phyloP scores from a whole-genome alignment of 2,888 invertebrate species.

The Macaria liturata region DNA sequence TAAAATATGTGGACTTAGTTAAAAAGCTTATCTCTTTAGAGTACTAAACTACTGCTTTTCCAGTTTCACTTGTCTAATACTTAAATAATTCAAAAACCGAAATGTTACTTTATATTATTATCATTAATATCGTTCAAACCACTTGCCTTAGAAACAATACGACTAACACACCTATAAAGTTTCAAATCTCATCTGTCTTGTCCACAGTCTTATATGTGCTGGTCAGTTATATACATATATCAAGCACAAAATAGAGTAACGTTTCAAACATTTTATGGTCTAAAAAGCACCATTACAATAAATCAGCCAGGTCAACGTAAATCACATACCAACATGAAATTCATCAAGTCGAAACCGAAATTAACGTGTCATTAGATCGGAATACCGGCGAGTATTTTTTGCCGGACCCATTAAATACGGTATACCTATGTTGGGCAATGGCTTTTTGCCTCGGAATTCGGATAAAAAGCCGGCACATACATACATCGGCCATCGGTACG shows the following conservation, averaged over 20 bases:
- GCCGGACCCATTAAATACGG: slow-evolving; percentile 60
- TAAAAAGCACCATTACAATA: slow-evolving; percentile 29
- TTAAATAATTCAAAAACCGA: too few species aligned
- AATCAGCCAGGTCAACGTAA: slow-evolving; percentile 43
- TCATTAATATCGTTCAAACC: too few species aligned
- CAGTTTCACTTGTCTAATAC: too few species aligned
- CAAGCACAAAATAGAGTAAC: slow-evolving; percentile 29
- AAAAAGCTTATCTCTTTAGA: too few species aligned
- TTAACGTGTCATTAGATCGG: slow-evolving; percentile 75
- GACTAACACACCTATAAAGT: not conserved
- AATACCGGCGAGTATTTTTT: slow-evolving; percentile 72
- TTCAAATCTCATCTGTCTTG: slow-evolving; percentile 14
- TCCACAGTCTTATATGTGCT: too few species aligned
- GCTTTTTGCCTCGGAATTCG: slow-evolving; percentile 76
- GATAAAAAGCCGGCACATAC: slow-evolving; percentile 63
- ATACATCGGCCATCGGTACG: slow-evolving; percentile 45
- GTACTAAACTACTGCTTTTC: too few species aligned
- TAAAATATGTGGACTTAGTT: too few species aligned
- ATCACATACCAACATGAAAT: slow-evolving; percentile 62
- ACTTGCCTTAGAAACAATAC: too few species aligned
- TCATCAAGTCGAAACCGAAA: slow-evolving; percentile 66
- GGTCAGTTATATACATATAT: too few species aligned
- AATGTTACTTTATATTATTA: too few species aligned
- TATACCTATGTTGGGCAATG: slow-evolving; percentile 61
- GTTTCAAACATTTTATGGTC: slow-evolving; percentile 29